Evolutionary conservation across 2,797 vertebrate species (phyloP).

Genomic region (Dromococcyx pavoninus): DNA sequence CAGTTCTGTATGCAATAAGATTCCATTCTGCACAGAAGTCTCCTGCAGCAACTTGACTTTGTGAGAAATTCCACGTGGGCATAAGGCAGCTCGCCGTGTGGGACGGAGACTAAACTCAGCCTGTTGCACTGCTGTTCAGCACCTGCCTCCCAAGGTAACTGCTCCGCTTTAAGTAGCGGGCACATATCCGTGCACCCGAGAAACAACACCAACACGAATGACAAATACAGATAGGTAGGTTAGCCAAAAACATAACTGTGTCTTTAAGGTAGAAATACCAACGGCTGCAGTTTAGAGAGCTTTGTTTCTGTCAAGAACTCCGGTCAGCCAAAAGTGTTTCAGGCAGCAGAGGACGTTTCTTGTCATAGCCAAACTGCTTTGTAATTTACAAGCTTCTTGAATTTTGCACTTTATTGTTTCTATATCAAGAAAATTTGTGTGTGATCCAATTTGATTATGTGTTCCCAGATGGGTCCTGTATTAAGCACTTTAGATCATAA

Average conservation of each 20-base stretch:
- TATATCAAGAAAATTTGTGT: background rate
- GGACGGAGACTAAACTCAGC: background rate
- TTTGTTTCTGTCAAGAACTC: background rate
- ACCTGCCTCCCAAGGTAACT: rapidly evolving
- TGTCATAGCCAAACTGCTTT: background rate
- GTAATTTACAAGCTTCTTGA: background rate
- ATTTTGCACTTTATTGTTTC: background rate
- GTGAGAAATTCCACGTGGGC: background rate
- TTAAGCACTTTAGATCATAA: background rate
- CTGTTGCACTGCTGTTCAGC: background rate
- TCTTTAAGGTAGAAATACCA: background rate
- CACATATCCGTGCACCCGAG: rapidly evolving
- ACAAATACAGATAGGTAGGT: rapidly evolving
- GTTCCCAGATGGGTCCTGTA: background rate
- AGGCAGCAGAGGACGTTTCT: rapidly evolving
- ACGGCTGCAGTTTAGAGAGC: background rate
- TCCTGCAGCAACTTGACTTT: background rate
- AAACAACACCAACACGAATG: background rate
- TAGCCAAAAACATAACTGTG: background rate
- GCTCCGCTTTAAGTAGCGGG: background rate
- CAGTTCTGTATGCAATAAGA: background rate
- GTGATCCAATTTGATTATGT: background rate
- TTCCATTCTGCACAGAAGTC: background rate
- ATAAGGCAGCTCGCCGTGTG: rapidly evolving
- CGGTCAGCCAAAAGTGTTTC: background rate